A percentile compares a stretch with the other conserved stretches of the same genome.
Evolutionary conservation across 2,797 vertebrate species (phyloP).

Genomic region (Leucoraja ocellata): DNA sequence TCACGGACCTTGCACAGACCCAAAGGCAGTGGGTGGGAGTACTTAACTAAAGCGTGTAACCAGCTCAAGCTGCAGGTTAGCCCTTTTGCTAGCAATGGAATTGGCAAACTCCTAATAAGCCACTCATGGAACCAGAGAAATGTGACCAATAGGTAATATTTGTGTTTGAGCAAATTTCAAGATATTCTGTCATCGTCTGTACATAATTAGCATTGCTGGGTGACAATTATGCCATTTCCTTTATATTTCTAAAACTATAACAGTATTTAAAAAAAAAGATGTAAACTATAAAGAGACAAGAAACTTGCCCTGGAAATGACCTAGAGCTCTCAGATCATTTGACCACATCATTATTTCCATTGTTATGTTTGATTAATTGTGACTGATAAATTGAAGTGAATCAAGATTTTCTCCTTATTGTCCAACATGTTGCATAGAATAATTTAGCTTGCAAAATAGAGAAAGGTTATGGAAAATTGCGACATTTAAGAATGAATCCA

Average conservation of each 20-base stretch:
- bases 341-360: constrained; percentile 99
- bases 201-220: neutral
- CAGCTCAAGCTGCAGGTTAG: constrained; percentile 99
- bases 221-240: neutral
- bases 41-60: constrained; percentile 98
- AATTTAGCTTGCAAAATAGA: constrained; percentile 25
- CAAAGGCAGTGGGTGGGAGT: constrained; percentile 98
- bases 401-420: constrained; percentile 71
- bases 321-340: constrained; percentile 96
- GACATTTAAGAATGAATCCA: neutral
- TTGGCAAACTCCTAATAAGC: constrained; percentile 75
- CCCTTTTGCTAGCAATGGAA: constrained; percentile 92
- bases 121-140: constrained; percentile 84
- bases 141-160: constrained; percentile 66
- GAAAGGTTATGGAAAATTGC: neutral
- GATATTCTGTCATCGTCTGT: neutral
- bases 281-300: constrained; percentile 70
- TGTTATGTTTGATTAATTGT: constrained; percentile 99
- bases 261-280: neutral
- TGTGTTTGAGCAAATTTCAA: neutral
- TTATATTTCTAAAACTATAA: neutral
- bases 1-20: constrained; percentile 95
- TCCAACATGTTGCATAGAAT: constrained; percentile 31
- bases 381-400: constrained; percentile 99
- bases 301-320: constrained; percentile 96